A percentile compares a stretch with the other conserved stretches of the same genome.
Evolutionary conservation across 1,140 invertebrate genomes (phyloP).

Genomic region (Bathynomus jamesi): DNA sequence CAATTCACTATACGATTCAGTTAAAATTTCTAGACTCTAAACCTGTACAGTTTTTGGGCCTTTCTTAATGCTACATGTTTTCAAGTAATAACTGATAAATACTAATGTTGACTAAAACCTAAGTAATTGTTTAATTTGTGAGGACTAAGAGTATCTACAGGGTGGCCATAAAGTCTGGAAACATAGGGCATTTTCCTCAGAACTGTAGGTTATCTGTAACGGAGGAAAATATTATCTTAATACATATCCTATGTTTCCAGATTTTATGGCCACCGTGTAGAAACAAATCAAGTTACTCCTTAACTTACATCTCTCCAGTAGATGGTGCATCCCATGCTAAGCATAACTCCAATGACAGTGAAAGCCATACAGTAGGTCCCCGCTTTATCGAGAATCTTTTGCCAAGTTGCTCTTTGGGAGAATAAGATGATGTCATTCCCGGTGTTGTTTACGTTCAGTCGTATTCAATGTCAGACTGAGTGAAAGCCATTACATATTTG

Average conservation of each 20-base stretch:
- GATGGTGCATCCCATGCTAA: slow-evolving; percentile 15
- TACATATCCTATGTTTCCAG: no score
- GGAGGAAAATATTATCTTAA: no score
- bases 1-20: not conserved
- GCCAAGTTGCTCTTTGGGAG: not conserved
- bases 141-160: not conserved
- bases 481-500: not conserved
- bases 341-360: slow-evolving; percentile 10
- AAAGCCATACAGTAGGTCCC: not conserved
- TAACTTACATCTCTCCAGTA: slow-evolving; percentile 17
- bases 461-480: not conserved
- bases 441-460: not conserved
- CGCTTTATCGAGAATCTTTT: slow-evolving; percentile 8
- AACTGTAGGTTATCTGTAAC: no score
- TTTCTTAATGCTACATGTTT: not conserved
- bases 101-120: no score
- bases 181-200: no score
- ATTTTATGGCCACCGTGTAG: no score
- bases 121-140: not conserved
- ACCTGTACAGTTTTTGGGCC: not conserved
- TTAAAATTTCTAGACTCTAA: not conserved
- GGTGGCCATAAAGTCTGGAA: no score
- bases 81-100: not conserved
- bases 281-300: not conserved
- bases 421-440: not conserved